phyloP scores from a whole-genome alignment of 2,797 vertebrate species.

The Loriculus beryllinus region DNA sequence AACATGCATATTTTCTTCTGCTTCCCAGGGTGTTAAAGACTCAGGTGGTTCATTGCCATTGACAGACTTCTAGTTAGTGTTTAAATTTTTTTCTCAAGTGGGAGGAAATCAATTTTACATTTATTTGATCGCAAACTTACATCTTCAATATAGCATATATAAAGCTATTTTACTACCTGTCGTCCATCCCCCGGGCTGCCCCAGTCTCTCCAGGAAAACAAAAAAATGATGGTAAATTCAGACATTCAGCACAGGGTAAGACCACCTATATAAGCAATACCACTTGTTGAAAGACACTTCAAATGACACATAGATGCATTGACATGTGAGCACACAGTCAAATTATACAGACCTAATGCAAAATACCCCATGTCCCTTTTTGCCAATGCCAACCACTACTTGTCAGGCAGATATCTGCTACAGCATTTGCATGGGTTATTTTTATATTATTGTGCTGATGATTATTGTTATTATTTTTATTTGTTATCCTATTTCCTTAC shows the following conservation, averaged over 20 bases:
- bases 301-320: neutral
- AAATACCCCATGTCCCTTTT: neutral
- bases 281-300: neutral
- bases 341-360: neutral
- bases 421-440: neutral
- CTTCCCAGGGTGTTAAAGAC: neutral
- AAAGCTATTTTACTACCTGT: neutral
- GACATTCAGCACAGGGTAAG: neutral
- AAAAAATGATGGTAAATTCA: neutral
- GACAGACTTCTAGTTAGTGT: neutral
- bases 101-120: neutral
- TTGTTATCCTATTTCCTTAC: neutral
- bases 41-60: neutral
- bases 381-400: neutral
- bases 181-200: neutral
- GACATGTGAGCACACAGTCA: neutral
- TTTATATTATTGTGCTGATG: neutral
- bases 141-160: neutral
- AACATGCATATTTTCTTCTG: neutral
- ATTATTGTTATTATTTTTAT: neutral
- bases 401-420: neutral
- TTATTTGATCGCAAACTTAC: neutral
- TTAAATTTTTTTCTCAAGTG: neutral
- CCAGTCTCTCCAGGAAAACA: neutral
- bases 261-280: neutral